These are phyloP conservation scores for Campylomormyrus tamandua DNA, from an alignment of 2,113 vertebrate genomes.

Conservation along the genomic window DNA sequence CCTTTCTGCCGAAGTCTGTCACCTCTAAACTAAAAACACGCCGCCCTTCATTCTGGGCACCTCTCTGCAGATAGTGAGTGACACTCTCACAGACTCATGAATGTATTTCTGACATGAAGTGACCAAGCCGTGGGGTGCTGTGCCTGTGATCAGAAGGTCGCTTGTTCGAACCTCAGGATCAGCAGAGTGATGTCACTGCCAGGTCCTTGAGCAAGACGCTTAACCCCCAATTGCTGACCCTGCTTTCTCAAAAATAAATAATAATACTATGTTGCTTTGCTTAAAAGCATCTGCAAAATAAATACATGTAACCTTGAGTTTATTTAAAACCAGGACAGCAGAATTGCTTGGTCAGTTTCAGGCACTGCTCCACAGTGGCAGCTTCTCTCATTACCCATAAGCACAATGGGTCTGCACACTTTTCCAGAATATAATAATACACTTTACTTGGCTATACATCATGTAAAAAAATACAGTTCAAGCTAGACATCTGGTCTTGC, in stretches of 20 bases:
- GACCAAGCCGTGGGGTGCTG: background rate
- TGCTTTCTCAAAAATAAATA: background rate
- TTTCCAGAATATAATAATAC: background rate
- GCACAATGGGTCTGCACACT: background rate
- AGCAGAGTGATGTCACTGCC: background rate
- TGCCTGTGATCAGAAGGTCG: background rate
- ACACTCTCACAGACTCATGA: background rate
- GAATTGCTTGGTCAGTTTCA: background rate
- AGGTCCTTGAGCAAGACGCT: background rate
- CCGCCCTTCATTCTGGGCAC: background rate
- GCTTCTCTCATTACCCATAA: background rate
- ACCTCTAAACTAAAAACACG: background rate
- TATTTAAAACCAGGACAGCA: background rate
- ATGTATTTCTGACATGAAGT: background rate
- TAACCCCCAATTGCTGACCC: background rate
- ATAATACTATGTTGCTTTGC: background rate
- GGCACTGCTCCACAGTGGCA: background rate
- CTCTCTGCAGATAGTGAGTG: background rate
- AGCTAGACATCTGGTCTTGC: background rate
- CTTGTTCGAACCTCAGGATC: background rate
- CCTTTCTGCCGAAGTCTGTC: background rate
- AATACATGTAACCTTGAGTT: background rate
- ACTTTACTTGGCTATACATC: background rate
- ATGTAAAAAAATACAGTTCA: background rate
- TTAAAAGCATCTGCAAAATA: background rate